These are phyloP conservation scores for Monodelphis domestica DNA, from an alignment of 2,797 vertebrate species.

Conservation along the genomic window DNA sequence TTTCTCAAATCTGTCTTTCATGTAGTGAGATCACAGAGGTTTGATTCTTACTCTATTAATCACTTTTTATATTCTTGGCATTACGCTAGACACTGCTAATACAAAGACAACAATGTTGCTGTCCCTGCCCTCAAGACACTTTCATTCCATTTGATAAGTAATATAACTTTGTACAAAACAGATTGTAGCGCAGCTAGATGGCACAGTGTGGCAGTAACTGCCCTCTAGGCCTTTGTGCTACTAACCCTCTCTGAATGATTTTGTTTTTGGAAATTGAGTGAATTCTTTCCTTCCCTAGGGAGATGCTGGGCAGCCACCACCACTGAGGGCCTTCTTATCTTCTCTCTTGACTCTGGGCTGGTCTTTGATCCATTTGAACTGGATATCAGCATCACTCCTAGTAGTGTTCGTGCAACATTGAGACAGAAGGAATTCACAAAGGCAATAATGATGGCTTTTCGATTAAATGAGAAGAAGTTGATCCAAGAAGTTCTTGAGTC, in stretches of 20 bases:
- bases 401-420: slow-evolving; percentile 88
- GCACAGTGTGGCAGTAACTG: not conserved
- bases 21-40: too few species aligned
- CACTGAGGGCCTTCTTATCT: slow-evolving; percentile 96
- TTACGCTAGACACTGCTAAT: not conserved
- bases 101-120: not conserved
- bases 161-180: not conserved
- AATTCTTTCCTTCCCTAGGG: slow-evolving; percentile 82
- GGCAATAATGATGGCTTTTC: slow-evolving; percentile 93
- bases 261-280: not conserved
- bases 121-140: not conserved
- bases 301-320: slow-evolving; percentile 95
- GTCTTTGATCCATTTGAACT: slow-evolving; percentile 97
- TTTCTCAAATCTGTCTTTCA: too few species aligned
- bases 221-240: not conserved
- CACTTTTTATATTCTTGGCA: not conserved
- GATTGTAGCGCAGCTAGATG: not conserved
- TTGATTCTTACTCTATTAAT: not conserved
- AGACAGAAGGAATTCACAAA: slow-evolving; percentile 87
- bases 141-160: not conserved
- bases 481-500: slow-evolving; percentile 92
- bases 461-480: slow-evolving; percentile 92
- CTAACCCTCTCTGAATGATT: not conserved
- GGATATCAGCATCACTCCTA: slow-evolving; percentile 94
- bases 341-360: slow-evolving; percentile 92